A percentile compares a stretch with the other conserved stretches of the same genome.
Evolutionary conservation across 2,797 vertebrate genomes (phyloP).

Genomic region (Acanthornis magna): DNA sequence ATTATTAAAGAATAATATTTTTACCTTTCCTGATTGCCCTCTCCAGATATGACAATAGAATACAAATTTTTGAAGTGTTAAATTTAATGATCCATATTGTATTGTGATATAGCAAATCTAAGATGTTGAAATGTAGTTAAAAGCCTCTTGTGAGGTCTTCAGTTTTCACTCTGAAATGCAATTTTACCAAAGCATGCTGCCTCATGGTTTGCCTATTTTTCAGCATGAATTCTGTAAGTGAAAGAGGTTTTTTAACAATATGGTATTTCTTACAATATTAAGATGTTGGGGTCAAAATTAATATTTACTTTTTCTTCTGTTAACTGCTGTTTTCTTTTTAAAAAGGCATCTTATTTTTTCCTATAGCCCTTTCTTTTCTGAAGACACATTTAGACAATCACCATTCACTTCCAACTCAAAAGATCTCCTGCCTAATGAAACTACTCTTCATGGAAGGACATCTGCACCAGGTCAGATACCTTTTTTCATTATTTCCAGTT

Average conservation of each 20-base stretch:
- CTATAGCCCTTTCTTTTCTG: constrained; percentile 91
- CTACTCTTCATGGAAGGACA: constrained; percentile 84
- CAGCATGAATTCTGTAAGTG: neutral
- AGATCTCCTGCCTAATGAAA: constrained; percentile 89
- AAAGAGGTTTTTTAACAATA: neutral
- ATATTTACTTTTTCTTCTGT: neutral
- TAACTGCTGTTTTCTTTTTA: neutral
- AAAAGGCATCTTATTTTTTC: constrained; percentile 45
- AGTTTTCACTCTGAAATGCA: neutral
- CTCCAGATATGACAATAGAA: neutral
- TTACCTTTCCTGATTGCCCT: neutral
- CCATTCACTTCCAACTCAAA: constrained; percentile 93
- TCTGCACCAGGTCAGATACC: constrained; percentile 82
- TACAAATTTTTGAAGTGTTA: neutral
- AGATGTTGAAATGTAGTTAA: neutral
- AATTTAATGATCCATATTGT: neutral
- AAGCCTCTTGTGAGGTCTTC: neutral
- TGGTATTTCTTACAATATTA: neutral
- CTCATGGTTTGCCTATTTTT: neutral
- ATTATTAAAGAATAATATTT: neutral
- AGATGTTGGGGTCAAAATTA: neutral
- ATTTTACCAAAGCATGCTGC: neutral
- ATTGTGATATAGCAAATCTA: neutral
- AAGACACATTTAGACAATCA: constrained; percentile 98
- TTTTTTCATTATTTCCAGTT: neutral